Percentiles rank a stretch among this genome's conserved stretches.
Conservation (phyloP, 2,888 invertebrate species). For the Drosophila sordidapex region DNA sequence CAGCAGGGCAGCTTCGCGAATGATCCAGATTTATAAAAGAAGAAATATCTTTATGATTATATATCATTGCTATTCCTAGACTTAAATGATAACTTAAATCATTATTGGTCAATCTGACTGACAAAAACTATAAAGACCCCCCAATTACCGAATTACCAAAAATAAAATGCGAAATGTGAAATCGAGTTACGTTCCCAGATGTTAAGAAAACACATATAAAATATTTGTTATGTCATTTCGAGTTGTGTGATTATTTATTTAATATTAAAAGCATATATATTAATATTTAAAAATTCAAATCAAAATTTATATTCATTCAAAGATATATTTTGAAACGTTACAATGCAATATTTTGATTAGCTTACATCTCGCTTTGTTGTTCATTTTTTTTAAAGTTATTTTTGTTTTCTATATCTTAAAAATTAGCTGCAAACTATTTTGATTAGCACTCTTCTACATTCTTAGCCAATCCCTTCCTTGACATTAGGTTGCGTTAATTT, state of each 20-base stretch:
- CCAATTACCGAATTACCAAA: background rate
- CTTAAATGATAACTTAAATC: background rate
- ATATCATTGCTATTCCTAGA: background rate
- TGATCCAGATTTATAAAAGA: background rate
- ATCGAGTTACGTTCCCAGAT: accelerated
- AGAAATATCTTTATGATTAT: background rate
- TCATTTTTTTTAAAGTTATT: background rate
- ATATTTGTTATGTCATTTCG: background rate
- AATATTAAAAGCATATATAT: background rate
- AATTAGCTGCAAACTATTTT: background rate
- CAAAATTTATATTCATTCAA: background rate
- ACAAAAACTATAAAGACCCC: background rate
- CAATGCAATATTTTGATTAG: background rate
- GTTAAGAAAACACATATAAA: background rate
- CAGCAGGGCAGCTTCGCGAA: background rate
- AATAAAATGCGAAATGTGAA: background rate
- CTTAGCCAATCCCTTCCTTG: background rate
- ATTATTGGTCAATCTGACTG: background rate
- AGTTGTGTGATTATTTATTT: background rate
- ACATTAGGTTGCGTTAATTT: background rate
- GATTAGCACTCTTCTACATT: background rate
- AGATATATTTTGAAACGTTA: background rate
- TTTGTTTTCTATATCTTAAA: accelerated
- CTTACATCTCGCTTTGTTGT: accelerated
- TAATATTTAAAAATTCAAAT: too few species aligned